phyloP scores from a whole-genome alignment of 2,797 vertebrate genomes.

The Coregonus sp. region DNA sequence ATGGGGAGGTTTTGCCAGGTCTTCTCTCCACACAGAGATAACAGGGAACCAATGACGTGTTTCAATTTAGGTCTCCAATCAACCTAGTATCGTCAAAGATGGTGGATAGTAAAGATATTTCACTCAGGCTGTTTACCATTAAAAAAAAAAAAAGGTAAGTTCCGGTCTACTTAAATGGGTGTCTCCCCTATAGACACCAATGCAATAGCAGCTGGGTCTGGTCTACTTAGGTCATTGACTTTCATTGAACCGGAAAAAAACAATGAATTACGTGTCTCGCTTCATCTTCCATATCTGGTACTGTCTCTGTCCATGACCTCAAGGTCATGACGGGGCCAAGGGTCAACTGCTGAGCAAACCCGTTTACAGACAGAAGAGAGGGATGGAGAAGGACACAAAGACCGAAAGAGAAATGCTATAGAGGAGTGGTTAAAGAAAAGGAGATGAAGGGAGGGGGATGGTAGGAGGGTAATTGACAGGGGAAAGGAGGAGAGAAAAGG shows the following conservation, averaged over 20 bases:
- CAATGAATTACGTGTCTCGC: no score
- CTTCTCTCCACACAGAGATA: conserved; percentile 33
- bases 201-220: no score
- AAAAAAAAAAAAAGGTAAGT: no score
- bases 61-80: conserved; percentile 29
- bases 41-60: conserved; percentile 36
- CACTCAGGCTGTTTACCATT: no score
- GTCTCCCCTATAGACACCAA: no score
- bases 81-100: neutral
- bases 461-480: conserved; percentile 55
- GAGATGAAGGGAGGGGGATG: conserved; percentile 16
- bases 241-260: no score
- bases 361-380: conserved; percentile 60
- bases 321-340: conserved; percentile 50
- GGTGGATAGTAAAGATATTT: no score
- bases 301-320: conserved; percentile 46
- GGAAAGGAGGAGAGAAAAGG: conserved; percentile 38
- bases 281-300: neutral
- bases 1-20: neutral
- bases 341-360: conserved; percentile 58
- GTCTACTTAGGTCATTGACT: no score
- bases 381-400: neutral
- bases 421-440: conserved; percentile 19
- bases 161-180: no score
- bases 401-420: neutral